A percentile compares a stretch with the other conserved stretches of the same genome.
phyloP scores from a whole-genome alignment of 2,797 vertebrate genomes.

The Lutjanus argentimaculatus region DNA sequence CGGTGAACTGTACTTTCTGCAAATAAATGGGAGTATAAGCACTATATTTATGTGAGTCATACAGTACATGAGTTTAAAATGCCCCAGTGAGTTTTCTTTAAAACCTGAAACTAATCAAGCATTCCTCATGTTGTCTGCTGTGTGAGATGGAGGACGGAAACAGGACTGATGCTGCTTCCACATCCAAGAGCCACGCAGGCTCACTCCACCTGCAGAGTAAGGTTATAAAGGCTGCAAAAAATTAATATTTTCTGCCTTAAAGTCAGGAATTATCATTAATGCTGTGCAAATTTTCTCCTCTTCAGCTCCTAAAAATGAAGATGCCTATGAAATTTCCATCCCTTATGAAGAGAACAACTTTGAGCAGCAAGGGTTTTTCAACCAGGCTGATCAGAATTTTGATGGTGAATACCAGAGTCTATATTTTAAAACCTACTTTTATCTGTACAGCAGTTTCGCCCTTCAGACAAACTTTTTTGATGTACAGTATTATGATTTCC shows the following conservation, averaged over 20 bases:
- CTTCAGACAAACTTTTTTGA: background rate
- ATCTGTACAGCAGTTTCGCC: background rate
- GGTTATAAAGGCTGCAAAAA: slow-evolving; percentile 13
- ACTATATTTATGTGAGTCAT: background rate
- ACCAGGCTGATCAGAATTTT: slow-evolving; percentile 85
- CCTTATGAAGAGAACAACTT: slow-evolving; percentile 90
- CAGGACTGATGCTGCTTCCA: slow-evolving; percentile 79
- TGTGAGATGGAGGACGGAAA: slow-evolving; percentile 82
- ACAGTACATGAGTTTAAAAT: background rate
- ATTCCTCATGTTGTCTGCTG: slow-evolving; percentile 9
- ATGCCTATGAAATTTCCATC: slow-evolving; percentile 88
- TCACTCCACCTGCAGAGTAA: slow-evolving; percentile 86
- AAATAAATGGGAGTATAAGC: background rate
- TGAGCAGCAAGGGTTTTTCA: slow-evolving; percentile 91
- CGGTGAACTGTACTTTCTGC: background rate
- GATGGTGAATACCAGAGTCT: slow-evolving; percentile 83
- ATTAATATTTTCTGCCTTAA: background rate
- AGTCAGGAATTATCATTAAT: background rate
- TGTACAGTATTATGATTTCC: background rate
- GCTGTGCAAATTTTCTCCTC: background rate
- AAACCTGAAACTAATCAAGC: slow-evolving; percentile 27
- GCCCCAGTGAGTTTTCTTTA: background rate
- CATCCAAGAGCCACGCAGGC: slow-evolving; percentile 81
- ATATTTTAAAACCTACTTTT: background rate
- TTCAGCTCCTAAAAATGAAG: slow-evolving; percentile 90